Evolutionary conservation across 2,797 vertebrate genomes (phyloP), one percentile per base, ranked within the genome.

Genomic region (Oreochromis mossambicus): DNA sequence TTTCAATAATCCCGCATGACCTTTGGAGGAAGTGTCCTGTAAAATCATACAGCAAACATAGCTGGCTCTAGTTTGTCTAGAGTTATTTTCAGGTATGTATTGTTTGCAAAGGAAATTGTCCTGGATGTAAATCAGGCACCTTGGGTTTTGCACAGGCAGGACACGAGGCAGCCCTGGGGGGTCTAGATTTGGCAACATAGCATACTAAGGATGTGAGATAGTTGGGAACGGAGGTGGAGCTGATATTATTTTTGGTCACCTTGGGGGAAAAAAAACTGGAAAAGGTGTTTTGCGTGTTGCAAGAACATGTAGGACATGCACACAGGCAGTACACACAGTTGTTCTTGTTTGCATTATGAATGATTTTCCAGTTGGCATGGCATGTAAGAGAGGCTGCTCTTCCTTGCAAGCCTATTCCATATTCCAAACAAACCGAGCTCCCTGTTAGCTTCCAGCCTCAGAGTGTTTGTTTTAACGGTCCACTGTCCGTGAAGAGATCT

Each of bases 141-240:
- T 89, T 80, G 63, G 73, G 19, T 83, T 91, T 89, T 66, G 52
- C 66, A 14, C 78, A 80, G 86, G 85, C 90, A 94, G 93, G 92
- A 96, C 93, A 90, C 63, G 7, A 82, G 61, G 84, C 88, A 83
- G 90, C 81, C 78, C 82, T 81, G 51, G 43, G 17, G 81, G 78
- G 76, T 93, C 88, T 90, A 92, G 86, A 92, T 94, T 95, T 95
- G 96, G 95, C 96, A 95, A 79, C 78, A 6, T 83, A 83, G 87
- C 79, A 77, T 48, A 85, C 80, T 90, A 76, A 95, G 95, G 95
- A 96, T 94, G 90, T 96, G 92, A 89, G 92, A 94, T 92, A 88
- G 90, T 55, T 87, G 78, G 46, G 73, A 89, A 80, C 85, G 63
- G 91, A 48, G 21, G 54, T 77, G 80, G 41, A 76, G 26, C 46